Percentiles rank a stretch among this genome's conserved stretches.
phyloP scores from a whole-genome alignment of 1,140 invertebrate genomes.

The Adelges cooleyi region DNA sequence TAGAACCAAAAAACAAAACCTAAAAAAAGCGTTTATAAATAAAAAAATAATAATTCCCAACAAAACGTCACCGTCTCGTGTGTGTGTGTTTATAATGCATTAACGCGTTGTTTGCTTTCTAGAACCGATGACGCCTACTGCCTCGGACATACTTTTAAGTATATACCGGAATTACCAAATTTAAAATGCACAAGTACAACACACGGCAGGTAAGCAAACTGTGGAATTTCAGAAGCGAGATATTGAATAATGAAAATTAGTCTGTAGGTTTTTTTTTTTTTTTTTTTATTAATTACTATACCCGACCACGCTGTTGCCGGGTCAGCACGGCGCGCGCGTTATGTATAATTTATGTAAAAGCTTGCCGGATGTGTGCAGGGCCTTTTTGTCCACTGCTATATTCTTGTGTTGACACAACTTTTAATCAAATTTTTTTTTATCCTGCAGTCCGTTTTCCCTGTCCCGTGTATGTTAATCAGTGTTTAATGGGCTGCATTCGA shows the following conservation, averaged over 20 bases:
- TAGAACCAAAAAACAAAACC: background rate
- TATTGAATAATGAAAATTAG: conserved; percentile 5
- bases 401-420: conserved; percentile 5
- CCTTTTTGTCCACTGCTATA: background rate
- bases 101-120: no score
- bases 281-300: background rate
- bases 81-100: no score
- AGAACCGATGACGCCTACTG: no score
- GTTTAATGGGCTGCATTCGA: conserved; percentile 18
- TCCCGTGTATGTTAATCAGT: conserved; percentile 18
- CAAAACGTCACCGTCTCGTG: background rate
- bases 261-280: background rate
- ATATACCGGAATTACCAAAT: no score
- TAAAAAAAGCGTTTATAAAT: no score
- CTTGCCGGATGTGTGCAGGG: background rate
- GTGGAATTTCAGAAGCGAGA: background rate
- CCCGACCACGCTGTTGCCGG: no score
- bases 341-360: conserved; percentile 11
- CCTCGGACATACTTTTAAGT: no score
- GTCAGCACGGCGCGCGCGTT: background rate
- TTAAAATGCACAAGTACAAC: no score
- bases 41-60: background rate
- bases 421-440: conserved; percentile 20
- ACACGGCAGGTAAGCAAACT: background rate
- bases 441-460: background rate